These are phyloP conservation scores for Pelobates fuscus DNA, from an alignment of 2,113 vertebrate genomes.

Conservation along the genomic window DNA sequence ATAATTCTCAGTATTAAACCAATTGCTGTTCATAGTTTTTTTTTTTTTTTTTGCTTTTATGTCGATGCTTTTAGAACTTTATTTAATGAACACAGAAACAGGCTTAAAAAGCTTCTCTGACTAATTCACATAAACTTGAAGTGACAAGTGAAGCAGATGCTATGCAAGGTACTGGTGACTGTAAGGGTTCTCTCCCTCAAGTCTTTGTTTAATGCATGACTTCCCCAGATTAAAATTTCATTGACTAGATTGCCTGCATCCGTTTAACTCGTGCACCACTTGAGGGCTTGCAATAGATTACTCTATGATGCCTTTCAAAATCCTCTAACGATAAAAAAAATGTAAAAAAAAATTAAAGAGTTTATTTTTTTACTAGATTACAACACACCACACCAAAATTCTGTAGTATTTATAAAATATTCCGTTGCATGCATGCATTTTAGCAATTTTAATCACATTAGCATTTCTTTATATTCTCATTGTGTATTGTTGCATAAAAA, in stretches of 20 bases:
- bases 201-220: slow-evolving; percentile 47
- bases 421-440: background rate
- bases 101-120: slow-evolving; percentile 20
- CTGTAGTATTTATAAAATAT: background rate
- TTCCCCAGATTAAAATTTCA: slow-evolving; percentile 45
- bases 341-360: background rate
- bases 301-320: background rate
- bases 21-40: too few relatives aligned
- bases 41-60: too few relatives aligned
- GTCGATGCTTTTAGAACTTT: too few relatives aligned
- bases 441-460: background rate
- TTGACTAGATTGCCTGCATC: slow-evolving; percentile 36
- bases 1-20: too few relatives aligned
- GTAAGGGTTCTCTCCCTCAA: slow-evolving; percentile 33
- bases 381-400: background rate
- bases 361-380: background rate
- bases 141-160: slow-evolving; percentile 42
- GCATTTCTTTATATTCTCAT: background rate
- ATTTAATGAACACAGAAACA: slow-evolving; percentile 7
- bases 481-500: too few relatives aligned
- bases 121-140: slow-evolving; percentile 15
- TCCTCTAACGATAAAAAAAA: too few relatives aligned
- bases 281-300: background rate
- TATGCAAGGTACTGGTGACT: slow-evolving; percentile 39
- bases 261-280: slow-evolving; percentile 24